Percentiles rank a stretch among this genome's conserved stretches.
phyloP scores from a whole-genome alignment of 1,140 invertebrate species.

The Chymomyza costata region DNA sequence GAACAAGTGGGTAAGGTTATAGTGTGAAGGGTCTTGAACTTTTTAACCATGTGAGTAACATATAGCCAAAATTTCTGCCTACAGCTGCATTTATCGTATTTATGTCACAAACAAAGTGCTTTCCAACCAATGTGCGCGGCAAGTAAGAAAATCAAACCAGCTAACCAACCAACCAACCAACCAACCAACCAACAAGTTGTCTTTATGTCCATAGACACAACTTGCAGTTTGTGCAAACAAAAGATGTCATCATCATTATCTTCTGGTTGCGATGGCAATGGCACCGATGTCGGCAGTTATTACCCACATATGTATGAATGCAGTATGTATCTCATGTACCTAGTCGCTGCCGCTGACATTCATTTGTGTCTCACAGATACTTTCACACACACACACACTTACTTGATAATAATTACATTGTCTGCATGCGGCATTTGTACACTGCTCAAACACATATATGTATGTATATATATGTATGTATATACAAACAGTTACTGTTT shows the following conservation, averaged over 20 bases:
- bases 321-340: too few species aligned
- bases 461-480: too few species aligned
- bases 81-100: too few species aligned
- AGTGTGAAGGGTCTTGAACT: too few species aligned
- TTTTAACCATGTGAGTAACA: too few species aligned
- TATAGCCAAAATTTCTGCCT: too few species aligned
- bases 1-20: too few species aligned
- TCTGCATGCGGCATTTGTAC: conserved; percentile 12
- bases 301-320: conserved; percentile 20
- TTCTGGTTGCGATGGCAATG: conserved; percentile 13
- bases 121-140: too few species aligned
- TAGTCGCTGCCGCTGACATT: conserved; percentile 31
- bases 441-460: neutral
- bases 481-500: conserved; percentile 10
- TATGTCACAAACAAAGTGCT: too few species aligned
- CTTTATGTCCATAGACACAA: too few species aligned
- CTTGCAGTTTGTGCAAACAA: conserved; percentile 23
- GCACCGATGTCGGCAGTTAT: conserved; percentile 19
- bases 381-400: neutral
- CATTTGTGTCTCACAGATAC: conserved; percentile 35
- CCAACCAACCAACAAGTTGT: neutral
- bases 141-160: too few species aligned
- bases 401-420: conserved; percentile 39
- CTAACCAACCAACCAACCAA: too few species aligned
- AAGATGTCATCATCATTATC: conserved; percentile 23